These are phyloP conservation scores for Unio delphinus DNA, from an alignment of 2,888 invertebrate genomes.

Conservation along the genomic window DNA sequence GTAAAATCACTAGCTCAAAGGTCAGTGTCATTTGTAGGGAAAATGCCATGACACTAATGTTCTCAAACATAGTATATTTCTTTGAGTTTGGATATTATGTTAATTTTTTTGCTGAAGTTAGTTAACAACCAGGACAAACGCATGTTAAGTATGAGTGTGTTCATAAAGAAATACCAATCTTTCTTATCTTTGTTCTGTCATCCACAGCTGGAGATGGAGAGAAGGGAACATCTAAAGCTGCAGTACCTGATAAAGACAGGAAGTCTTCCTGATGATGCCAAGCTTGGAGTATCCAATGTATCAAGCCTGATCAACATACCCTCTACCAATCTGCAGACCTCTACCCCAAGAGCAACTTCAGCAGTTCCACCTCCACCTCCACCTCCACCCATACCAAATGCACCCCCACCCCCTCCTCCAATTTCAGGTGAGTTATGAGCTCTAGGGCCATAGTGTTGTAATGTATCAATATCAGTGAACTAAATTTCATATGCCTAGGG, in stretches of 20 bases:
- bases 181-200: no score
- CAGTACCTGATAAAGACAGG: slow-evolving; percentile 91
- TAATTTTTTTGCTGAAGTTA: no score
- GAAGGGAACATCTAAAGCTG: slow-evolving; percentile 81
- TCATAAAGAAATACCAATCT: no score
- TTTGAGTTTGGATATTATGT: no score
- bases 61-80: no score
- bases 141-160: no score
- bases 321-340: slow-evolving; percentile 35
- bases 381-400: slow-evolving; percentile 52
- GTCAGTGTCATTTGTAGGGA: no score
- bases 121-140: no score
- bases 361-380: slow-evolving; percentile 52
- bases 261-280: slow-evolving; percentile 93
- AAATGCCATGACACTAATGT: no score
- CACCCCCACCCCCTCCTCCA: slow-evolving; percentile 52
- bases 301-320: slow-evolving; percentile 29
- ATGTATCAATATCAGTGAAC: background rate
- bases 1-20: no score
- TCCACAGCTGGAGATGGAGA: slow-evolving; percentile 67
- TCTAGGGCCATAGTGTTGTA: background rate
- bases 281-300: slow-evolving; percentile 74
- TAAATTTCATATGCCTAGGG: background rate
- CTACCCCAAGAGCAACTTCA: slow-evolving; percentile 38
- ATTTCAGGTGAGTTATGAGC: slow-evolving; percentile 31